Base-by-base conservation (phyloP, 2,113 vertebrate species). In the Hippolais icterina region DNA sequence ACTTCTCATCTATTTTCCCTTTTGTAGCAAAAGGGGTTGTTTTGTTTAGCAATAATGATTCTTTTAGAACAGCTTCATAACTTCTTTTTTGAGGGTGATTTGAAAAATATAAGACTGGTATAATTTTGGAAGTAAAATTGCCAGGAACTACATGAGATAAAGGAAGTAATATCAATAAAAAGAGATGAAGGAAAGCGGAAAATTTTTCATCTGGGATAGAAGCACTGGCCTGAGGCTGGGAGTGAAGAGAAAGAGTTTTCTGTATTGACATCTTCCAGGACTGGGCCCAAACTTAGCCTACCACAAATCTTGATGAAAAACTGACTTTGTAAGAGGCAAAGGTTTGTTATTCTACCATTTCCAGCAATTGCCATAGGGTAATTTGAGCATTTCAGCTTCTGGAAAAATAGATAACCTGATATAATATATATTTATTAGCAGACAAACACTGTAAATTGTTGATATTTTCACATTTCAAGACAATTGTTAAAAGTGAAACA, bases 401-500 rank as follows among this genome's bases (percentile, higher is more conserved):
- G 63, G 31, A 95, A 91, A 97, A 96, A 93, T 31, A 72, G 57
- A 70, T 83, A 95, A 94, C 80, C 70, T 95, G 66, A 89, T 94
- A 89, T 89, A 91, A 84, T 90, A 87, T 93, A 39, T 78, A 86
- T 90, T 92, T 92, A 91, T 94, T 93, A 96, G 88, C n/a, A 79
- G 68, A 65, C 52, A 77, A 94, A 78, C 49, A 57, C 65, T 77
- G 37, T 59, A 68, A 96, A 96, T 86, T 92, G 71, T 90, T 96
- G 83, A 94, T 96, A 90, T 87, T 94, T 97, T 75, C 61, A 68
- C 42, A 42, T 95, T 97, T 97, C 50, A 91, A 90, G 87, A 92
- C 52, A 94, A 90, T 52, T 89, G 92, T 86, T 93, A 88, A 83
- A 96, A 97, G 90, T 81, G 47, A 96, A 97, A 98, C 91, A 97